A percentile compares a stretch with the other conserved stretches of the same genome.
Conservation (phyloP, 1,140 invertebrate genomes). For the Globodera rostochiensis region DNA sequence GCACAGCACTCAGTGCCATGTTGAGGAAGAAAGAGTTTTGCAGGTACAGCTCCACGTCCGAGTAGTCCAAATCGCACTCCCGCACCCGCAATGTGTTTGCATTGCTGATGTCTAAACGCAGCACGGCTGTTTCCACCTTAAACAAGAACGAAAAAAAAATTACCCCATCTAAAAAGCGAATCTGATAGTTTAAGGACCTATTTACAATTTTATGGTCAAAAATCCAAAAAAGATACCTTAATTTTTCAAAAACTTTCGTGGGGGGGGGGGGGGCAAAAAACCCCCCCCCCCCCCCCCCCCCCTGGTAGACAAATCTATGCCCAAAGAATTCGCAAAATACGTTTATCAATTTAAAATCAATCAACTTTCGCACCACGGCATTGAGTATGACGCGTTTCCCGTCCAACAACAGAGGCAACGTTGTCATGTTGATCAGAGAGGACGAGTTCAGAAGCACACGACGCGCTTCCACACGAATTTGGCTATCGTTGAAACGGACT, state of each 20-base stretch:
- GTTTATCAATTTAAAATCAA: no score
- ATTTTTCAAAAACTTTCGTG: no score
- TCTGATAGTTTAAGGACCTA: no score
- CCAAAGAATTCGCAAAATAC: neutral
- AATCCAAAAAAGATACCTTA: no score
- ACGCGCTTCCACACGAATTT: slow-evolving; percentile 6
- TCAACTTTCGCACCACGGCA: slow-evolving; percentile 1
- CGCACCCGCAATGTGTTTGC: neutral
- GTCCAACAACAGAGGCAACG: slow-evolving; percentile 21
- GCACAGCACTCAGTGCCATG: slow-evolving; percentile 29
- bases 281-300: no score
- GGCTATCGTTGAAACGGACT: slow-evolving; percentile 12
- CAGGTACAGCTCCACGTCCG: slow-evolving; percentile 30
- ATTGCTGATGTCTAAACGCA: neutral
- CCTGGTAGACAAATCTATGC: neutral
- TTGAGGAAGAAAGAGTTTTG: slow-evolving; percentile 34
- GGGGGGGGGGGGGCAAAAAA: neutral
- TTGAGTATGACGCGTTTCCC: slow-evolving; percentile 12
- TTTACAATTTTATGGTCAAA: no score
- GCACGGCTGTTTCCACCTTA: neutral
- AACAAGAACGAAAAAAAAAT: neutral
- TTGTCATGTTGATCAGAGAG: slow-evolving; percentile 16
- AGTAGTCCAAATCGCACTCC: slow-evolving; percentile 11
- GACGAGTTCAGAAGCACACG: slow-evolving; percentile 12
- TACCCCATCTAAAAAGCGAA: no score